phyloP scores from a whole-genome alignment of 2,797 vertebrate species.

The Otolemur crassicaudatus region DNA sequence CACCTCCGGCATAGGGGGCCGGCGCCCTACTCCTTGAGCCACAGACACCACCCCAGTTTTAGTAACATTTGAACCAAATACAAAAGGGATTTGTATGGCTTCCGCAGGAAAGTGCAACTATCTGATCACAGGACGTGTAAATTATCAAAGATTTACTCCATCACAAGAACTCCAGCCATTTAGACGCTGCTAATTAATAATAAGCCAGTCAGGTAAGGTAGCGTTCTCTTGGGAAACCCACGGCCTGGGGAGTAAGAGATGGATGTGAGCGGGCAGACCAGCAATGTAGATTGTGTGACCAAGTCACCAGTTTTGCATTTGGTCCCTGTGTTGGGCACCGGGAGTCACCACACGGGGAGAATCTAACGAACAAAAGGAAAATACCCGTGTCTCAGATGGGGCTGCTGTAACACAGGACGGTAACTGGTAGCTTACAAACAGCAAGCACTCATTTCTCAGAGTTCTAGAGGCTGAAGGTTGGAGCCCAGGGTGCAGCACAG shows the following conservation, averaged over 20 bases:
- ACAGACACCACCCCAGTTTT: not conserved
- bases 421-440: not conserved
- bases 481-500: not conserved
- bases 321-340: not conserved
- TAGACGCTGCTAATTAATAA: not conserved
- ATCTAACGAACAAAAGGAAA: not conserved
- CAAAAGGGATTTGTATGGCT: not conserved
- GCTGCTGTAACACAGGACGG: not conserved
- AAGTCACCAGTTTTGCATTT: not conserved
- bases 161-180: not conserved
- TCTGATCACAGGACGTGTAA: not conserved
- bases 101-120: not conserved
- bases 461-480: not conserved
- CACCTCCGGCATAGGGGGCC: too few species aligned
- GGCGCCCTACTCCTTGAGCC: too few species aligned
- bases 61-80: not conserved
- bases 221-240: not conserved
- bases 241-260: not conserved
- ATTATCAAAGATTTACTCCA: not conserved
- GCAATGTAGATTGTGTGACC: accelerated
- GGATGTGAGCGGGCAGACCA: not conserved
- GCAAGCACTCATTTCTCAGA: not conserved
- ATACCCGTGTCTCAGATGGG: not conserved
- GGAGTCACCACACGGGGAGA: accelerated
- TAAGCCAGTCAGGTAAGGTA: not conserved